Conservation (phyloP, 2,797 vertebrate species). For the Tarsius wallacei region DNA sequence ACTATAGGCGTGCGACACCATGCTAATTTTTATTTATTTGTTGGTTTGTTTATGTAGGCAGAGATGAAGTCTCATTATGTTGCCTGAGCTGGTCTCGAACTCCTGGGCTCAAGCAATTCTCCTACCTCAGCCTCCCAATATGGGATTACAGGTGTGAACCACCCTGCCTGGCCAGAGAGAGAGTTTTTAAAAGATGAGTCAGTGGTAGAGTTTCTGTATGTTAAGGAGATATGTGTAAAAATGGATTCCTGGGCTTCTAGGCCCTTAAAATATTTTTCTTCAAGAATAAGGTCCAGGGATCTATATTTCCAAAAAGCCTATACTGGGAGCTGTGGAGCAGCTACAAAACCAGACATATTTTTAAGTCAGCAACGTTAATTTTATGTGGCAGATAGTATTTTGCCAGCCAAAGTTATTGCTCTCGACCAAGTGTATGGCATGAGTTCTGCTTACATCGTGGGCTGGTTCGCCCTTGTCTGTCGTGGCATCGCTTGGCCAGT, state of each 20-base stretch:
- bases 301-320: slow-evolving; percentile 1
- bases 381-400: background rate
- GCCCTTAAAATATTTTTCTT: background rate
- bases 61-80: too few species aligned
- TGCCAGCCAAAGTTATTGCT: background rate
- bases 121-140: too few species aligned
- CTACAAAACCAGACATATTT: background rate
- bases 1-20: too few species aligned
- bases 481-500: background rate
- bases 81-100: too few species aligned
- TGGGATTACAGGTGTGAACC: too few species aligned
- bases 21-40: too few species aligned
- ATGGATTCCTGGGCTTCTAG: background rate
- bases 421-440: background rate
- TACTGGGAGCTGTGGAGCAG: background rate
- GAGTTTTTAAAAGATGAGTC: background rate
- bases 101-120: too few species aligned
- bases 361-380: background rate
- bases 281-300: background rate
- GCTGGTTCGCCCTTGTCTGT: background rate
- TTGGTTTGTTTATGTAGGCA: too few species aligned
- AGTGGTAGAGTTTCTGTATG: background rate
- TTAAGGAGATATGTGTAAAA: background rate
- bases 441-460: background rate
- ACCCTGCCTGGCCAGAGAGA: background rate